phyloP scores from a whole-genome alignment of 2,888 invertebrate species.

The Cheilosia vernalis region DNA sequence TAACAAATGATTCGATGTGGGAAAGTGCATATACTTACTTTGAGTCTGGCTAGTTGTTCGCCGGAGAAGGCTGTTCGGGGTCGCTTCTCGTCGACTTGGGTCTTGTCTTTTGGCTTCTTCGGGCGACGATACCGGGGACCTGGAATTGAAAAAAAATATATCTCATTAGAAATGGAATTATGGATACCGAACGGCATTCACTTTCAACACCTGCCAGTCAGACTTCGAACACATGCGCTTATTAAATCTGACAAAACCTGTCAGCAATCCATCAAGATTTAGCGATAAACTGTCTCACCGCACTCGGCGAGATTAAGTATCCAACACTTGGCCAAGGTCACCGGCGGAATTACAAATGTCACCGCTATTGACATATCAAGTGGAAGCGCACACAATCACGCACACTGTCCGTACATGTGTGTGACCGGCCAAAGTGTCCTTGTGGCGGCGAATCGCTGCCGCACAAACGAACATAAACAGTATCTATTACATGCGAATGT shows the following conservation, averaged over 20 bases:
- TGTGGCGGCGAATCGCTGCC: slow-evolving; percentile 41
- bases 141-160: slow-evolving; percentile 71
- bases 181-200: slow-evolving; percentile 31
- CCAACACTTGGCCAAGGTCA: slow-evolving; percentile 71
- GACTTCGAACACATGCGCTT: slow-evolving; percentile 27
- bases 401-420: background rate
- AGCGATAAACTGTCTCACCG: slow-evolving; percentile 44
- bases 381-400: background rate
- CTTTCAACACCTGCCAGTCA: slow-evolving; percentile 67
- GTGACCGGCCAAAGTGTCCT: slow-evolving; percentile 22
- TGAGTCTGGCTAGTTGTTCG: slow-evolving; percentile 94
- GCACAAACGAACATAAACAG: slow-evolving; percentile 48
- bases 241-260: slow-evolving; percentile 63
- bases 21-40: slow-evolving; percentile 84
- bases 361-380: slow-evolving; percentile 61
- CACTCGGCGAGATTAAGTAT: slow-evolving; percentile 60
- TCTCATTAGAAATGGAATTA: slow-evolving; percentile 27
- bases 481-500: slow-evolving; percentile 71
- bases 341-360: slow-evolving; percentile 57
- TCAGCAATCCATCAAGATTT: slow-evolving; percentile 71
- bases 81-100: slow-evolving; percentile 91
- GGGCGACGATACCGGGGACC: slow-evolving; percentile 83
- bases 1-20: slow-evolving; percentile 26
- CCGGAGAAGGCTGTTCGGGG: slow-evolving; percentile 98
- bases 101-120: slow-evolving; percentile 83